Evolutionary conservation across 1,140 invertebrate genomes (phyloP), one percentile per base, ranked within the genome.

Genomic region (Aphidius gifuensis): DNA sequence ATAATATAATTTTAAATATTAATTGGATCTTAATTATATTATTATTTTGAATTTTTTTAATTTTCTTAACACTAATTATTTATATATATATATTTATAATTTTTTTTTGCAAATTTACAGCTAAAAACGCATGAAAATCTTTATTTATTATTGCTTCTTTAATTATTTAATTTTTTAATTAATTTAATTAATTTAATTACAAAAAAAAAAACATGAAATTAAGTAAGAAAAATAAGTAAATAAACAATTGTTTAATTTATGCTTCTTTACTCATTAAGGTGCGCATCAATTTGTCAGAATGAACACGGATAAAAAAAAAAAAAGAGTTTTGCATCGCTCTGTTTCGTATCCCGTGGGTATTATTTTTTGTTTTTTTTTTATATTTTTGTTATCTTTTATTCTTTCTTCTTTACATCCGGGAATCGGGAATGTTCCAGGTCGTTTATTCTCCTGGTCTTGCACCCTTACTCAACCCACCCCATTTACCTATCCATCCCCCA

Each of bases 1-100:
- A 32, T 32, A 32, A 32, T 61, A 59, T 67, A 53, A 65, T 60
- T 71, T 61, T 68, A 62, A 64, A 42, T 60, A 48, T 32, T 32
- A 32, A 32, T 32, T 32, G 23, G 23, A 32, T 32, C 4, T 32
- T 65, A 61, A 49, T 47, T 63, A 53, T 62, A 38, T 49, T 53
- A 43, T 55, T 55, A 9, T 55, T 6, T 42, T 43, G 8, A 11
- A 9, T 39, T 40, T 49, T 21, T 16, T 49, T 21, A 49, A 11
- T 9, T 40, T 39, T 11, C 50, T 39, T 39, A 11, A 5, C 3
- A 32, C 7, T 32, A 32, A 4, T 32, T 32, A 32, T 32, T 32
- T 32, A 32, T 32, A 32, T 32, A 16, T 16, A 16, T 16, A 16
- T 39, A 53, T 53, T 23, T 11, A 38, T 53, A 53, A 39, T 53